Conservation (phyloP, 2,888 invertebrate genomes). For the Coecobrya sp. region DNA sequence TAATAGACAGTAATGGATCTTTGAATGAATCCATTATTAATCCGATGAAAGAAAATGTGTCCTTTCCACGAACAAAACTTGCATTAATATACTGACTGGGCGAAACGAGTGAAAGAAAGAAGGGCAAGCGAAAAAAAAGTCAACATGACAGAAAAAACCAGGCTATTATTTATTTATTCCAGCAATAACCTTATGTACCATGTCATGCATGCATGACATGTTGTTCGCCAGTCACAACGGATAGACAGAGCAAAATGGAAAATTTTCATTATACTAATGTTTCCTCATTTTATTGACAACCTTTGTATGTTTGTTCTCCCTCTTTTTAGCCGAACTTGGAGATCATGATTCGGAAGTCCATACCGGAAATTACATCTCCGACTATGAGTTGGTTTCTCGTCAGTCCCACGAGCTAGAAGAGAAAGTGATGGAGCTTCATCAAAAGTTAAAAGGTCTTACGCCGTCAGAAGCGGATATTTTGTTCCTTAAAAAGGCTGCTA, state of each 20-base stretch:
- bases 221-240: background rate
- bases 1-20: background rate
- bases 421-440: conserved; percentile 97
- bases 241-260: background rate
- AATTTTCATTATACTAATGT: conserved; percentile 40
- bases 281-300: conserved; percentile 22
- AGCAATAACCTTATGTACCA: background rate
- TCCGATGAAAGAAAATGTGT: background rate
- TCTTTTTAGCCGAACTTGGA: conserved; percentile 93
- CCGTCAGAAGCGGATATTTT: conserved; percentile 95
- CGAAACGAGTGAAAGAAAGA: background rate
- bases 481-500: conserved; percentile 96
- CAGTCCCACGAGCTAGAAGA: conserved; percentile 97
- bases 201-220: conserved; percentile 6
- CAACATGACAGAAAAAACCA: background rate
- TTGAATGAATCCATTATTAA: conserved; percentile 27
- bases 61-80: background rate
- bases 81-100: background rate
- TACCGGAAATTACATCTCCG: conserved; percentile 95
- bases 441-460: conserved; percentile 95
- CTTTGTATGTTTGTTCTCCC: conserved; percentile 48
- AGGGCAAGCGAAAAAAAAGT: background rate
- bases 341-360: conserved; percentile 97
- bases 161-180: conserved; percentile 31
- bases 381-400: conserved; percentile 96